Percentiles rank a stretch among this genome's conserved stretches.
Conservation (phyloP, 2,888 invertebrate species). For the Shargacucullia verbasci region DNA sequence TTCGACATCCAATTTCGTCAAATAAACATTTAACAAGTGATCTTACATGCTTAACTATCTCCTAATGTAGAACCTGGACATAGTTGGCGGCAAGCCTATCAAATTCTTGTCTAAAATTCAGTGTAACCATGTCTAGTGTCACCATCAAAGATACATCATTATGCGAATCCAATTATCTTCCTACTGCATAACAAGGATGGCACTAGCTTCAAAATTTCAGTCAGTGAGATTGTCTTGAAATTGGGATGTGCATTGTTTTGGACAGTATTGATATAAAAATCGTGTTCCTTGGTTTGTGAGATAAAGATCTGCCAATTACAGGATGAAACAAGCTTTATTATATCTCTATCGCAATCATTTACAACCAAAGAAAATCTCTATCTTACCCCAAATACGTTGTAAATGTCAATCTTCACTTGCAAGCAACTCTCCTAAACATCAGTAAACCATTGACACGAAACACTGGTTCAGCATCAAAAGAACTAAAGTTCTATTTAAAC, state of each 20-base stretch:
- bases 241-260: conserved; percentile 51
- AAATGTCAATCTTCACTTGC: conserved; percentile 41
- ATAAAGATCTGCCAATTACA: conserved; percentile 13
- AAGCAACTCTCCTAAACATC: conserved; percentile 30
- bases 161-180: conserved; percentile 48
- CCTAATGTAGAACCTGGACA: no score
- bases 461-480: conserved; percentile 54
- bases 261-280: conserved; percentile 38
- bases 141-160: conserved; percentile 50
- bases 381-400: conserved; percentile 37
- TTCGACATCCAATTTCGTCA: background rate
- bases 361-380: conserved; percentile 1
- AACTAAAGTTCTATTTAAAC: conserved; percentile 50
- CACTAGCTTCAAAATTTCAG: conserved; percentile 44
- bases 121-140: conserved; percentile 32
- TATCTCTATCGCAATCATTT: background rate
- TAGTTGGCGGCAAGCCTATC: conserved; percentile 11
- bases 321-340: background rate
- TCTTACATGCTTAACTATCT: no score
- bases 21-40: no score
- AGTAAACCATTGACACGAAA: conserved; percentile 50
- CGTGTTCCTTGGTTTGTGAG: conserved; percentile 16
- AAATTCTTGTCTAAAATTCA: conserved; percentile 37
- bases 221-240: conserved; percentile 56
- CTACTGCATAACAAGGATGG: conserved; percentile 52